phyloP scores from a whole-genome alignment of 2,888 invertebrate genomes.

The Hyalella azteca region DNA sequence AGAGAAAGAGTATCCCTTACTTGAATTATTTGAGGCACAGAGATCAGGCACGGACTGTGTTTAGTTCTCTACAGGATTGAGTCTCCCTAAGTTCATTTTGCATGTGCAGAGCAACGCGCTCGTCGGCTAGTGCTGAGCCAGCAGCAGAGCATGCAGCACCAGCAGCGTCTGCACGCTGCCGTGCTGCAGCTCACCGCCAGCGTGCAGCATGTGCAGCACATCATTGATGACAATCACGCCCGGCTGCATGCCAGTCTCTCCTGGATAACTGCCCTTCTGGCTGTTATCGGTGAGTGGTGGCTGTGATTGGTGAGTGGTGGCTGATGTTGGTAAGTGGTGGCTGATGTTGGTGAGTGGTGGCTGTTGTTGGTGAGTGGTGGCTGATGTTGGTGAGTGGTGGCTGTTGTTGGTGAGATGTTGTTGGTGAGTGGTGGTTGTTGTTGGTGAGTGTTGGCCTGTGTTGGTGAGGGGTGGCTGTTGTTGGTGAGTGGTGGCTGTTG shows the following conservation, averaged over 20 bases:
- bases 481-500: no score
- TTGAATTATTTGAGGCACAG: no score
- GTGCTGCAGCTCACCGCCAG: not conserved
- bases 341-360: no score
- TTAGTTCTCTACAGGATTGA: no score
- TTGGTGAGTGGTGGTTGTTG: no score
- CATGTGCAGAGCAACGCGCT: not conserved
- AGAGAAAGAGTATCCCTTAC: no score
- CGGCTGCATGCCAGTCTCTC: not conserved
- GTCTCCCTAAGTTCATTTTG: not conserved
- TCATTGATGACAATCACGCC: not conserved
- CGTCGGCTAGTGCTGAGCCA: not conserved
- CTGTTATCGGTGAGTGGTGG: not conserved
- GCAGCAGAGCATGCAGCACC: constrained; percentile 7
- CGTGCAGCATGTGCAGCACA: not conserved
- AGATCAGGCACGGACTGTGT: no score
- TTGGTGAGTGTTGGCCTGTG: no score
- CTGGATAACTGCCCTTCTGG: not conserved
- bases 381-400: no score
- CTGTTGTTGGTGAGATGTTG: no score
- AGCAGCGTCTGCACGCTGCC: constrained; percentile 16
- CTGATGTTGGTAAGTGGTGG: not conserved
- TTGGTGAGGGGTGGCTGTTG: no score
- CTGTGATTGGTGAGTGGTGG: not conserved
- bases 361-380: no score